Conservation (phyloP, 2,113 vertebrate genomes). For the Trogon melanurus region DNA sequence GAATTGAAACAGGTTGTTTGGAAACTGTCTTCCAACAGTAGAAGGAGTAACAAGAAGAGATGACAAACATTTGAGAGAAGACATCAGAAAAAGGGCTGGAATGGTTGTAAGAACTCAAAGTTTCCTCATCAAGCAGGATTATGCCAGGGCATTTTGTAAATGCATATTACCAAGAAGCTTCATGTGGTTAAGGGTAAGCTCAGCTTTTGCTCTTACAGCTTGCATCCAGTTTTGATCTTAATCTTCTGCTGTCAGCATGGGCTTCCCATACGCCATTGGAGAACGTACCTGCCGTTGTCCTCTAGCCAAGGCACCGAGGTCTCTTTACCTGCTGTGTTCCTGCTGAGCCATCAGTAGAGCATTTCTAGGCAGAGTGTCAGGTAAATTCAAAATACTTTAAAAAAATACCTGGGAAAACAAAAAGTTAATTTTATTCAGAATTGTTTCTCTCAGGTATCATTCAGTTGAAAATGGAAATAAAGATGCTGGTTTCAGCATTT, state of each 20-base stretch:
- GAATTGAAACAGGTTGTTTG: not conserved
- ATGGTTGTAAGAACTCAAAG: not conserved
- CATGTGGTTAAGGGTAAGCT: not conserved
- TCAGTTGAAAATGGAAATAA: not conserved
- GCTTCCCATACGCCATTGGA: not conserved
- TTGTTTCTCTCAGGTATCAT: not conserved
- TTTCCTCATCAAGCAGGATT: not conserved
- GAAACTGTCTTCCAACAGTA: not conserved
- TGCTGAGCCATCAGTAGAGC: not conserved
- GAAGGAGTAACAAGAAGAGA: not conserved
- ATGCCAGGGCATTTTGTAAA: not conserved
- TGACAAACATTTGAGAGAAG: not conserved
- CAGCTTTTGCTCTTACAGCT: not conserved
- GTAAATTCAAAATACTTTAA: not conserved
- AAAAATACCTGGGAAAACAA: not conserved
- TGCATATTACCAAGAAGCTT: accelerated
- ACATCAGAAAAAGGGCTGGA: not conserved
- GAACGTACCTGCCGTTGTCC: accelerated
- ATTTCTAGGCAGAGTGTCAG: not conserved
- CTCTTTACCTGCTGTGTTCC: not conserved
- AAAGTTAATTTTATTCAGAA: not conserved
- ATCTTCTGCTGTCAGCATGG: not conserved
- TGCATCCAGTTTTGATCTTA: not conserved
- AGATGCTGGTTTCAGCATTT: not conserved
- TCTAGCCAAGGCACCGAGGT: not conserved